phyloP scores from a whole-genome alignment of 2,888 invertebrate genomes.

The Mesorhabditis spiculigera region DNA sequence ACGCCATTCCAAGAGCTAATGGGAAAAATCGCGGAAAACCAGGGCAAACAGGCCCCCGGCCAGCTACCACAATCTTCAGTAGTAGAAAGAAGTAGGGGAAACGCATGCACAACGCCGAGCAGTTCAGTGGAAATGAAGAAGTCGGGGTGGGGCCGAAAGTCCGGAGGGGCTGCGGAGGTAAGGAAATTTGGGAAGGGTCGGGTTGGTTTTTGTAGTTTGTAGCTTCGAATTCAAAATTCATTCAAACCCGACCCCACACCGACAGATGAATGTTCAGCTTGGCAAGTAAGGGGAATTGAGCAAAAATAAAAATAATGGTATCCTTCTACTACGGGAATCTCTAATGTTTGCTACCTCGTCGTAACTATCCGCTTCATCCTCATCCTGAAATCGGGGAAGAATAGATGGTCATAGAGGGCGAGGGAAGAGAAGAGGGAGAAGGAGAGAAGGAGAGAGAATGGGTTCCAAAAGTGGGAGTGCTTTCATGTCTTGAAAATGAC shows the following conservation, averaged over 20 bases:
- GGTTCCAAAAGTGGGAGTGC: background rate
- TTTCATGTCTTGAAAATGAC: background rate
- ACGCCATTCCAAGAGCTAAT: too few relatives aligned
- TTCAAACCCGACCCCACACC: too few relatives aligned
- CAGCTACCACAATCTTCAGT: too few relatives aligned
- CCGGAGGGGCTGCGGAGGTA: background rate
- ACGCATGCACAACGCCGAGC: too few relatives aligned
- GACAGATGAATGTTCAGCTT: too few relatives aligned
- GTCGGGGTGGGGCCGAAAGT: too few relatives aligned
- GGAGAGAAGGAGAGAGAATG: constrained; percentile 4
- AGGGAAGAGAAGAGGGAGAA: constrained; percentile 1
- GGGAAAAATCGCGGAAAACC: too few relatives aligned
- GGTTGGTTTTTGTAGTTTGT: too few relatives aligned
- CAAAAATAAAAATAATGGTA: background rate
- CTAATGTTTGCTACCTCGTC: background rate
- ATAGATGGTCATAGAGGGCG: background rate
- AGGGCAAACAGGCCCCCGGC: too few relatives aligned
- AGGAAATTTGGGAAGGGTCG: background rate
- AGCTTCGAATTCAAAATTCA: too few relatives aligned
- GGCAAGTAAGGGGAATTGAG: background rate
- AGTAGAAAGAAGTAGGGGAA: too few relatives aligned
- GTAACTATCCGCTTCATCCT: constrained; percentile 2
- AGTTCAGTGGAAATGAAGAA: too few relatives aligned
- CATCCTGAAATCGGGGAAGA: background rate
- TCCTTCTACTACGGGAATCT: background rate